Percentiles rank a stretch among this genome's conserved stretches.
Conservation (phyloP, 2,113 vertebrate genomes). For the Hippocampus zosterae region DNA sequence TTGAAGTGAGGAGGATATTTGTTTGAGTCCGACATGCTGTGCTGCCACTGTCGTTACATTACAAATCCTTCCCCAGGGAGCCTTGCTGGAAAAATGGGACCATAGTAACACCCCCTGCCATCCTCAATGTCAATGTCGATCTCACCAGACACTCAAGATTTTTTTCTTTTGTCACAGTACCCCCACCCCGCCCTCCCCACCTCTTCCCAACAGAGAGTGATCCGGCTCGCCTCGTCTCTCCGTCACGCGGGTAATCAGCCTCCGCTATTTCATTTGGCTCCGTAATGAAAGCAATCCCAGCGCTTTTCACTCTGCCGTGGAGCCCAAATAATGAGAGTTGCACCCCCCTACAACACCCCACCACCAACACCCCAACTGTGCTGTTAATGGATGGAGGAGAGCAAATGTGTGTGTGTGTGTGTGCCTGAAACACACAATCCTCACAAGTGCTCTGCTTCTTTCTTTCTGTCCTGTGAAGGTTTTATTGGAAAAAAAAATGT, state of each 20-base stretch:
- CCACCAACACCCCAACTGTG: constrained; percentile 43
- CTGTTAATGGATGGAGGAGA: constrained; percentile 60
- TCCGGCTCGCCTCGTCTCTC: constrained; percentile 48
- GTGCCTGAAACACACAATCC: constrained; percentile 39
- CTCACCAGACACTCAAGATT: constrained; percentile 43
- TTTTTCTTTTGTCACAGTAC: constrained; percentile 39
- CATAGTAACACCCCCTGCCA: constrained; percentile 29
- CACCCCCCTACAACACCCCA: constrained; percentile 39
- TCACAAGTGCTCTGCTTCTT: constrained; percentile 46
- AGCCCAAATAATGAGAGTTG: constrained; percentile 71
- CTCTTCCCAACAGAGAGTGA: constrained; percentile 46
- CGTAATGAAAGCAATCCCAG: constrained; percentile 76
- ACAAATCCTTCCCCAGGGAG: constrained; percentile 57
- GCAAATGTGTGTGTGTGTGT: constrained; percentile 41
- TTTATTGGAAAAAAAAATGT: neutral
- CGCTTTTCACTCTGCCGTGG: constrained; percentile 62
- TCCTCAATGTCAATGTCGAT: constrained; percentile 36
- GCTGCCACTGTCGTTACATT: constrained; percentile 53
- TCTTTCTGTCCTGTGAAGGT: constrained; percentile 24
- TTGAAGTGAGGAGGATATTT: constrained; percentile 26
- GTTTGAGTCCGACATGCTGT: constrained; percentile 55
- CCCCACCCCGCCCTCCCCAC: neutral
- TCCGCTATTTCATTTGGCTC: constrained; percentile 71
- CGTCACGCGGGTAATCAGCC: constrained; percentile 73
- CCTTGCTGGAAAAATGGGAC: constrained; percentile 55